phyloP scores from a whole-genome alignment of 2,113 vertebrate species.

The Cyprinodon variegatus region DNA sequence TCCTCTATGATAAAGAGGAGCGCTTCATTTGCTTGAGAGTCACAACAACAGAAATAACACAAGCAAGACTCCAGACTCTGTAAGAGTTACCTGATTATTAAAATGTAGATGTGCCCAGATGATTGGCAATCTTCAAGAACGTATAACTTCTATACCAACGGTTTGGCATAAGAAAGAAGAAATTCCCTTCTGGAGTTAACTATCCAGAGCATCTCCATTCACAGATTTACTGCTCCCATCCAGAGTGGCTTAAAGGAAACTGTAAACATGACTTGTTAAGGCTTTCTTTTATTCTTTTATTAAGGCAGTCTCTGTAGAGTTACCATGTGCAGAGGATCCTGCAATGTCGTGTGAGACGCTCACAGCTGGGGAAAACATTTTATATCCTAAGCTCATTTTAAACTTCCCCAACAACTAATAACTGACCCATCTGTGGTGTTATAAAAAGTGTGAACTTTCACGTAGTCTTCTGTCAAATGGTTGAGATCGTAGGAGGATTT shows the following conservation, averaged over 20 bases:
- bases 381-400: background rate
- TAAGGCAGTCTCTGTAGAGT: background rate
- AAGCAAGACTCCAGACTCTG: slow-evolving; percentile 31
- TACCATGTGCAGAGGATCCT: background rate
- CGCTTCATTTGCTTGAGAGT: slow-evolving; percentile 54
- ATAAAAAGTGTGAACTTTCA: background rate
- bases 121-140: too few relatives aligned
- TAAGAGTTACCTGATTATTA: slow-evolving; percentile 3
- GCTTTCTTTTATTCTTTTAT: too few relatives aligned
- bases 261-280: too few relatives aligned
- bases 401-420: background rate
- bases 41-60: slow-evolving; percentile 24
- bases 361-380: background rate
- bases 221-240: too few relatives aligned
- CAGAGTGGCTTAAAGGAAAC: too few relatives aligned
- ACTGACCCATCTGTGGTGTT: background rate
- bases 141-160: too few relatives aligned
- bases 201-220: too few relatives aligned
- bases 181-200: too few relatives aligned
- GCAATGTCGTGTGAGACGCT: background rate
- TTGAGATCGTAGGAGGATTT: slow-evolving; percentile 8
- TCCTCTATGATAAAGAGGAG: slow-evolving; percentile 73
- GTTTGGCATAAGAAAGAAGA: too few relatives aligned
- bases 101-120: slow-evolving; percentile 4
- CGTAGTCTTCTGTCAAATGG: background rate